Evolutionary conservation across 2,888 invertebrate genomes (phyloP), one percentile per base, ranked within the genome.

Genomic region (Caenorhabditis parvicauda): DNA sequence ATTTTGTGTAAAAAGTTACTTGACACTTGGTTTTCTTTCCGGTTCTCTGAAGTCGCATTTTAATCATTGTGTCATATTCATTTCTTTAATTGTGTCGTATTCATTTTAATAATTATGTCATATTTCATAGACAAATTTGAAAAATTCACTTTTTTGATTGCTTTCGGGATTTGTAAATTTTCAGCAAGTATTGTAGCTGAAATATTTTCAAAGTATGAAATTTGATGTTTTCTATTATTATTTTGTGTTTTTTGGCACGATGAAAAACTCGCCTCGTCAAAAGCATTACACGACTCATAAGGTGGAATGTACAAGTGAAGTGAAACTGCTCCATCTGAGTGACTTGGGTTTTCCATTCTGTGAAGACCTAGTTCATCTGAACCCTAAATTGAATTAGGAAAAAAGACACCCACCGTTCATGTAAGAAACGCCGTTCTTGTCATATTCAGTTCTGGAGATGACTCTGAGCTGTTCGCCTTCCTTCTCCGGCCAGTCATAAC

Each of bases 221-320:
- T n/a, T n/a, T n/a, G n/a, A n/a, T n/a, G n/a, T n/a, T n/a, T n/a
- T n/a, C n/a, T n/a, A 38, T 38, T 24, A 4, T 27, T 5, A 44
- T 43, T 35, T 28, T 61, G n/a, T 14, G 5, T 24, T 17, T 3
- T 45, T 7, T 12, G 45, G 9, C 4, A 5, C 6, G 27, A 6
- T 7, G n/a, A 27, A 25, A 45, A 38, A 7, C 28, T 21, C 69
- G 88, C 88, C 78, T 91, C 89, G 80, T 96, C 93, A 82, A 96
- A 98, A 28, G 91, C 88, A 28, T 88, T 86, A 82, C 96, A 98
- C 65, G 87, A 85, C 72, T 88, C 86, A 81, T 91, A 96, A 0
- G 94, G 94, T 0, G 94, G 98, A 70, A 90, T 90, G 83, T 98
- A 98, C 2, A 98, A 86, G 82, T 98, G 98, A 25, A 98, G 85